Evolutionary conservation across 2,113 vertebrate species (phyloP).

Genomic region (Pantherophis guttatus): DNA sequence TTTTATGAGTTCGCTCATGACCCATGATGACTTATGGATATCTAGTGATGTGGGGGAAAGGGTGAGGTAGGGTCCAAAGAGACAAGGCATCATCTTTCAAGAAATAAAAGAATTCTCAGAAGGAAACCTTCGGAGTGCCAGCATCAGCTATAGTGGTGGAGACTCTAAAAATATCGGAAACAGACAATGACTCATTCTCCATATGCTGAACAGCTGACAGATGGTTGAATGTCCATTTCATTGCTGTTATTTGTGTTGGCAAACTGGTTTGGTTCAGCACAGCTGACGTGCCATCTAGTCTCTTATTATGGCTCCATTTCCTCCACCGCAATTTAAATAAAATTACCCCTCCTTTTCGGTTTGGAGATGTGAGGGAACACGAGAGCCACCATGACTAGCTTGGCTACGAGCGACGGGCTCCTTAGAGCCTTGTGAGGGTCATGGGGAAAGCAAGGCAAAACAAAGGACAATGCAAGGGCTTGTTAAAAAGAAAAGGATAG

Average conservation of each 20-base stretch:
- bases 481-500: background rate
- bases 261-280: constrained; percentile 9
- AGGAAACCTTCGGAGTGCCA: background rate
- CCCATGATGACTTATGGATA: background rate
- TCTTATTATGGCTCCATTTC: background rate
- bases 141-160: background rate
- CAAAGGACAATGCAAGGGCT: background rate
- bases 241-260: background rate
- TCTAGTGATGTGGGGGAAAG: background rate
- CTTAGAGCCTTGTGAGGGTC: background rate
- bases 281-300: background rate
- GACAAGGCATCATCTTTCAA: background rate
- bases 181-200: background rate
- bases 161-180: constrained; percentile 5
- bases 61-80: background rate
- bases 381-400: background rate
- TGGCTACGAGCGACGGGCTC: background rate
- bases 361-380: background rate
- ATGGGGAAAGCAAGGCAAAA: background rate
- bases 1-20: background rate
- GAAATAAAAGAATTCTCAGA: background rate
- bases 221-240: constrained; percentile 14
- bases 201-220: constrained; percentile 27
- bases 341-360: background rate
- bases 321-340: background rate